Evolutionary conservation across 2,888 invertebrate species (phyloP).

Genomic region (Latrodectus elegans): DNA sequence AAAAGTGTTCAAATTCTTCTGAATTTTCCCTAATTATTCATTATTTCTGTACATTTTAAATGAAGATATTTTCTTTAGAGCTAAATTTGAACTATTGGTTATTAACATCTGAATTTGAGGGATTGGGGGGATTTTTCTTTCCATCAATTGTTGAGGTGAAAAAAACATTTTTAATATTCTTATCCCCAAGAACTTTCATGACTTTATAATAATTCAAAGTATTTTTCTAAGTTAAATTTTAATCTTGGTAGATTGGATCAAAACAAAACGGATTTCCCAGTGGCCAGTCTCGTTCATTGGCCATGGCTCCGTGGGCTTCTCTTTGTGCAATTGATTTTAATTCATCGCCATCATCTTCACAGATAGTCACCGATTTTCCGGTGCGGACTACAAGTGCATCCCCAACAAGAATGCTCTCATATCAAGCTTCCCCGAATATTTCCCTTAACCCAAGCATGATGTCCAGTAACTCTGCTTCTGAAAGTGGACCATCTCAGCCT

Average conservation of each 20-base stretch:
- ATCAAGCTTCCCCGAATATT: slow-evolving; percentile 53
- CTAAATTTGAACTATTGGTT: too few species aligned
- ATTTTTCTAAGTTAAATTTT: background rate
- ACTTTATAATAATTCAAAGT: background rate
- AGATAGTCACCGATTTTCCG: slow-evolving; percentile 58
- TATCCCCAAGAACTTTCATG: background rate
- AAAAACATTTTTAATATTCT: background rate
- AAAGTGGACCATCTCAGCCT: slow-evolving; percentile 39
- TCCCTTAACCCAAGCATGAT: slow-evolving; percentile 21
- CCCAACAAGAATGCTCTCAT: slow-evolving; percentile 63
- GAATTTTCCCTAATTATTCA: too few species aligned
- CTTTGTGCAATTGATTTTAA: slow-evolving; percentile 62
- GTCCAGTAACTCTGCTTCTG: slow-evolving; percentile 7
- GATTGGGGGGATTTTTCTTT: too few species aligned
- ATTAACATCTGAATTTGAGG: too few species aligned
- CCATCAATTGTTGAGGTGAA: background rate
- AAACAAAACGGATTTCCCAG: slow-evolving; percentile 64
- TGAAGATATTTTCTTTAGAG: too few species aligned
- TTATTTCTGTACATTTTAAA: too few species aligned
- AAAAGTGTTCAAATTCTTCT: too few species aligned
- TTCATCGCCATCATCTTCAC: slow-evolving; percentile 47
- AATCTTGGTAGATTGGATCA: slow-evolving; percentile 26
- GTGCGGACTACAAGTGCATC: slow-evolving; percentile 61
- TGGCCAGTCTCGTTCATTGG: slow-evolving; percentile 53
- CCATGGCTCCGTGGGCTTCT: slow-evolving; percentile 64